Conservation (phyloP, 2,113 vertebrate genomes). For the Serilophus lunatus region DNA sequence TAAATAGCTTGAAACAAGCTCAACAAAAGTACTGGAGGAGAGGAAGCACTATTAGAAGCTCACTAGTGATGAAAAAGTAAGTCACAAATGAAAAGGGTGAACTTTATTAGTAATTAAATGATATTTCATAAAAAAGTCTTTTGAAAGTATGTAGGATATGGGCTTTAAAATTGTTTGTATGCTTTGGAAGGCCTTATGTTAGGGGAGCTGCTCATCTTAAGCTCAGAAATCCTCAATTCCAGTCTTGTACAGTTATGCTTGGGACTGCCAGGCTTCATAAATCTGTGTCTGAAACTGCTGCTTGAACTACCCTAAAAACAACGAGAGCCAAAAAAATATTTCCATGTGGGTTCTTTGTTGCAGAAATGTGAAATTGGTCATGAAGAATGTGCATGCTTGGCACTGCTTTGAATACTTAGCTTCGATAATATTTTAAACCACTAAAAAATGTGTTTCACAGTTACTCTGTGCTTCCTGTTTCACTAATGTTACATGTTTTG, state of each 20-base stretch:
- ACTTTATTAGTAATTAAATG: neutral
- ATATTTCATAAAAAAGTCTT: neutral
- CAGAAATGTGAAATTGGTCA: neutral
- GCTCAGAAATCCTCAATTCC: neutral
- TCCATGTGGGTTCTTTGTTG: neutral
- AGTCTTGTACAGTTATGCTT: neutral
- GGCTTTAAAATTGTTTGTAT: neutral
- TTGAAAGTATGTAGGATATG: neutral
- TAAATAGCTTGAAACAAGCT: neutral
- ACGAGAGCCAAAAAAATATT: neutral
- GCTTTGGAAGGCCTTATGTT: neutral
- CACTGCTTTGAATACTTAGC: neutral
- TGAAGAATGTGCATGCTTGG: neutral
- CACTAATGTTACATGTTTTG: neutral
- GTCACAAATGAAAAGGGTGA: neutral
- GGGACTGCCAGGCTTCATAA: neutral
- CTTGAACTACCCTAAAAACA: neutral
- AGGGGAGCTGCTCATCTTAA: neutral
- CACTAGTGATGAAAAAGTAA: neutral
- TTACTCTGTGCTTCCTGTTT: neutral
- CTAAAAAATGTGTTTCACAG: neutral
- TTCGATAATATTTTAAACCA: neutral
- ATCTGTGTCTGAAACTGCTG: neutral
- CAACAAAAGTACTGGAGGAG: neutral
- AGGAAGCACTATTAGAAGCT: neutral